Percentiles rank a stretch among this genome's conserved stretches.
These are phyloP conservation scores for Geococcyx californianus DNA, from an alignment of 2,113 vertebrate genomes.

Conservation along the genomic window DNA sequence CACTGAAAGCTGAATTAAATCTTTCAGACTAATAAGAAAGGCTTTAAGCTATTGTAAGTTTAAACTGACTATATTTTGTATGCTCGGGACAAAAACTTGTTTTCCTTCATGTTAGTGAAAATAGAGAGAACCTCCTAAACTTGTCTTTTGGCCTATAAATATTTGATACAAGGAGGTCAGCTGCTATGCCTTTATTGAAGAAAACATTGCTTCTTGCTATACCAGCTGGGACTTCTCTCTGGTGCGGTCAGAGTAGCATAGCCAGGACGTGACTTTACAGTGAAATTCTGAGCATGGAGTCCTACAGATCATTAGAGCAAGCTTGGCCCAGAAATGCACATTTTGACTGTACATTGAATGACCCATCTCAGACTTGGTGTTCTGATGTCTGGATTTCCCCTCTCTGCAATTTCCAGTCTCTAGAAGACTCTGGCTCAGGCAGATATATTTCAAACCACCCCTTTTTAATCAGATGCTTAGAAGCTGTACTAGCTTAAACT, in stretches of 20 bases:
- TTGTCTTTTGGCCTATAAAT: background rate
- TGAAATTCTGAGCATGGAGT: background rate
- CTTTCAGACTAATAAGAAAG: background rate
- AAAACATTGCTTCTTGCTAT: background rate
- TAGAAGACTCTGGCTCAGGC: background rate
- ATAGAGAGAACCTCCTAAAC: background rate
- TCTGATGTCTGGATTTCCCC: background rate
- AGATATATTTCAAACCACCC: background rate
- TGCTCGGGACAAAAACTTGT: background rate
- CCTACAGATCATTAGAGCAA: background rate
- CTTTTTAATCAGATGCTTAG: background rate
- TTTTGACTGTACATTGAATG: background rate
- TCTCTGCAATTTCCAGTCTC: background rate
- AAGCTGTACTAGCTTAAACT: background rate
- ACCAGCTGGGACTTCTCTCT: background rate
- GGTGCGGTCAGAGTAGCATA: background rate
- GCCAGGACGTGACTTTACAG: background rate
- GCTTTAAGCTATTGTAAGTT: background rate
- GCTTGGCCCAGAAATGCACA: background rate
- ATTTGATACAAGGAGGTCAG: background rate
- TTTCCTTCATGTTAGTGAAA: background rate
- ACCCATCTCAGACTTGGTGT: background rate
- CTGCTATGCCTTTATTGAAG: background rate
- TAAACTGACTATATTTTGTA: background rate
- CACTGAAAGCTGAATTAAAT: conserved; percentile 19